Base-by-base conservation (phyloP, 2,113 vertebrate genomes). In the Lates calcarifer region DNA sequence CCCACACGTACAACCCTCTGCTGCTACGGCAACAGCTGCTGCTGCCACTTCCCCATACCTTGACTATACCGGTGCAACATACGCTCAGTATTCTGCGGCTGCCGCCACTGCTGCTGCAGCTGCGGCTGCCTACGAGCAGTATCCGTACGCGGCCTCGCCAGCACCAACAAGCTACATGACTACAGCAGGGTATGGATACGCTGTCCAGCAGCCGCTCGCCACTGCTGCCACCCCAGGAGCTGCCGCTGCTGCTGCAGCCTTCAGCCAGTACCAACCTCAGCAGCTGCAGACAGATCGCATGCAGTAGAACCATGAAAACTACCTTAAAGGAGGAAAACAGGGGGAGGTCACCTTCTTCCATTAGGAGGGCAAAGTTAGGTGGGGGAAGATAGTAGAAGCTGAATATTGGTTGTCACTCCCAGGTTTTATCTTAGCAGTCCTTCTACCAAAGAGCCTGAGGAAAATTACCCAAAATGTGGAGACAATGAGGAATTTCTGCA, bases 261-360 rank as follows among this genome's bases (percentile, higher is more conserved):
- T 97, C 6, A 96, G 96, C 86, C 98, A 98, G 89, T 98, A 98
- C 84, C 98, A 98, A 79, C 97, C 97, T 37, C 98, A 97, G 90
- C 96, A 98, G 94, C 96, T 98, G 91, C 97, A 97, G 87, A 94
- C 98, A 13, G 98, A 99, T 88, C 96, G 96, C 79, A 97, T 99
- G 96, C 97, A 98, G 84, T 94, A 77, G 88, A 86, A 68, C 20
- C 11, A 33, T n/a, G 18, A 68, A 73, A 71, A 75, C 29, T 63
- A 53, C 35, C 57, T 80, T 75, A 20, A n/a, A 71, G 43, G 56
- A 60, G 26, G 26, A 60, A 63, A 60, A 53, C 43, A 56, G 33
- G 31, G 31, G 35, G 76, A 49, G 57, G 57, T 81, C 28, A 22
- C 6, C 28, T 74, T 26, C 61, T 29, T 92, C 86, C 26, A 6